phyloP scores from a whole-genome alignment of 2,888 invertebrate species.

The Dusona sp. region DNA sequence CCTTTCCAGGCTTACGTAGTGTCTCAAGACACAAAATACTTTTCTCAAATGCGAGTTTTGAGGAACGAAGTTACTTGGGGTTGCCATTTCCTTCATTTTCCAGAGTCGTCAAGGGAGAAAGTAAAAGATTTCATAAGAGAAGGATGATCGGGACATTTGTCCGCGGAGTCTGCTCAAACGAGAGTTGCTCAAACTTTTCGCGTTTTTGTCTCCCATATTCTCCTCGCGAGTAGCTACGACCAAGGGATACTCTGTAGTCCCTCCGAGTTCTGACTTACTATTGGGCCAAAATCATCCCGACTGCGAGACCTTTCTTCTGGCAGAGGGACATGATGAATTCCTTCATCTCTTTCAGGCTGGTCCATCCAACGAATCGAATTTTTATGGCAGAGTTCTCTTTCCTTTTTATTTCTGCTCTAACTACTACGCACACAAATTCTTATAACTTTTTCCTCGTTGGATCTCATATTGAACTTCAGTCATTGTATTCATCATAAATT shows the following conservation, averaged over 20 bases:
- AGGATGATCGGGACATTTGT: conserved; percentile 49
- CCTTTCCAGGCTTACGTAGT: background rate
- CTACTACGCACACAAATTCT: background rate
- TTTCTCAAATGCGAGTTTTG: background rate
- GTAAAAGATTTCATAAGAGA: conserved; percentile 13
- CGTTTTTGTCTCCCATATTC: conserved; percentile 54
- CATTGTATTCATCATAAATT: too few species aligned
- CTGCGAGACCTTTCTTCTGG: conserved; percentile 23
- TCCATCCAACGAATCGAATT: conserved; percentile 55
- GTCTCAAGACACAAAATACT: conserved; percentile 15
- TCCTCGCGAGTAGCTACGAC: conserved; percentile 48
- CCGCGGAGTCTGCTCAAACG: background rate
- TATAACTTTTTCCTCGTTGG: background rate
- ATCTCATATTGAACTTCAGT: background rate
- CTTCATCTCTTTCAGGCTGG: conserved; percentile 71
- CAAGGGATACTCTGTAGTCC: conserved; percentile 37
- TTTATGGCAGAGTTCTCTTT: conserved; percentile 5
- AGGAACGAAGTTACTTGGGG: conserved; percentile 1
- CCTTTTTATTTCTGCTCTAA: background rate
- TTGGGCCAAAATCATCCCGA: conserved; percentile 2
- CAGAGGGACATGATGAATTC: conserved; percentile 73
- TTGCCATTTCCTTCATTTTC: conserved; percentile 18
- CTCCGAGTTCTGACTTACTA: conserved; percentile 10
- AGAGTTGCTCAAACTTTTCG: conserved; percentile 58
- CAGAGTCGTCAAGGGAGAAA: conserved; percentile 22